Evolutionary conservation across 1,140 invertebrate genomes (phyloP).

Genomic region (Cyphomyrmex costatus): DNA sequence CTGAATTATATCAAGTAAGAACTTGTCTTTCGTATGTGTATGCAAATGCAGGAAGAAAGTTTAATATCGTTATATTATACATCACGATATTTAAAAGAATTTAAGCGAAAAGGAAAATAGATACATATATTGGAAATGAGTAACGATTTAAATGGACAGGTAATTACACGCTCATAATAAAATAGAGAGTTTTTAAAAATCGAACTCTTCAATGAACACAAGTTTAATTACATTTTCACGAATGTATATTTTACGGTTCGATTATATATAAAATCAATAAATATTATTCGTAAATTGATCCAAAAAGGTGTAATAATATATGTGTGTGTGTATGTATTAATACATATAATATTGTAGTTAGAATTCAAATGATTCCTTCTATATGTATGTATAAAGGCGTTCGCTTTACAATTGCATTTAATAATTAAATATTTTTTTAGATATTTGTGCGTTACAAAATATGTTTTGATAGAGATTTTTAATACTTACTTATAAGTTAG

Average conservation of each 20-base stretch:
- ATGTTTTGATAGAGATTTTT: no score
- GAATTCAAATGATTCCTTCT: no score
- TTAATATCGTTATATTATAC: not conserved
- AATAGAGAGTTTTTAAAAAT: slow-evolving; percentile 31
- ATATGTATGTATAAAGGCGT: no score
- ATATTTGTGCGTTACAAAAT: no score
- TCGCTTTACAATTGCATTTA: no score
- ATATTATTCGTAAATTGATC: not conserved
- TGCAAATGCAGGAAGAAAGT: not conserved
- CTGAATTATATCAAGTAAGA: not conserved
- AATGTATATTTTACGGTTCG: not conserved
- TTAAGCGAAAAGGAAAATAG: not conserved
- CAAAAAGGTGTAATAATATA: no score
- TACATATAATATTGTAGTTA: not conserved
- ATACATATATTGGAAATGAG: not conserved
- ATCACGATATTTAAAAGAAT: no score
- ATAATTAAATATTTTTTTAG: no score
- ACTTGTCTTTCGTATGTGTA: not conserved
- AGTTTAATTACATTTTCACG: not conserved
- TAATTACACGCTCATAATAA: not conserved
- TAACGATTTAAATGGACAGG: not conserved
- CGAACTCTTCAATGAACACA: not conserved
- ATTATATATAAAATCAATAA: slow-evolving; percentile 15
- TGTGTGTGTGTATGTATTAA: no score
- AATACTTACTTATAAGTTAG: no score